Conservation (phyloP, 2,888 invertebrate genomes). For the Thalpophila matura region DNA sequence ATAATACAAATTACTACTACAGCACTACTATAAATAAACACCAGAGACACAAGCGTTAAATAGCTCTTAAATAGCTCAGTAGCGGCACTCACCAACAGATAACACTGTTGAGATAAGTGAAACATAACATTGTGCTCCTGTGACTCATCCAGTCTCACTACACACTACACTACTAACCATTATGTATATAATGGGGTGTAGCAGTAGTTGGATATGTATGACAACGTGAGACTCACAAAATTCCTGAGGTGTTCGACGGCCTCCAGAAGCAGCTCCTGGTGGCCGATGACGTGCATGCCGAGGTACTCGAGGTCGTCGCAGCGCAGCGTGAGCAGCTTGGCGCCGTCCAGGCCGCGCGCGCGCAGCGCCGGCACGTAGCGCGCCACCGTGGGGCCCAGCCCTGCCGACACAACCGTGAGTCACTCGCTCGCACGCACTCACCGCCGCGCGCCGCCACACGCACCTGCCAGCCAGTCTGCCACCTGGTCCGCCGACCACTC, state of each 20-base stretch:
- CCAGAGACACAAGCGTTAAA: conserved; percentile 37
- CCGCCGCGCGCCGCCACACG: conserved; percentile 95
- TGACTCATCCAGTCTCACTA: conserved; percentile 54
- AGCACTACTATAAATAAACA: conserved; percentile 51
- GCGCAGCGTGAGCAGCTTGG: conserved; percentile 95
- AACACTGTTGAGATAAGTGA: conserved; percentile 59
- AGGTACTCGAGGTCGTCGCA: conserved; percentile 97
- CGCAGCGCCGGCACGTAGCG: conserved; percentile 95
- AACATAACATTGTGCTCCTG: conserved; percentile 36
- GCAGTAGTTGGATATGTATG: neutral
- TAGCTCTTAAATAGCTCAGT: conserved; percentile 44
- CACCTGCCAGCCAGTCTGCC: conserved; percentile 97
- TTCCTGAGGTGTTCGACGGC: conserved; percentile 97
- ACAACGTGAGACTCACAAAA: conserved; percentile 92
- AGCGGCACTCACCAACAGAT: conserved; percentile 53
- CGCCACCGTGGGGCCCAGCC: conserved; percentile 94
- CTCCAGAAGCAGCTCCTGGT: conserved; percentile 98
- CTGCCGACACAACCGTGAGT: conserved; percentile 85
- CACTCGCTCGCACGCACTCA: conserved; percentile 91
- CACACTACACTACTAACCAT: neutral
- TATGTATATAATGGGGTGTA: neutral
- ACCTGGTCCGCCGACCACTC: conserved; percentile 98
- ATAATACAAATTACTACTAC: conserved; percentile 39
- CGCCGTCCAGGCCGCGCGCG: conserved; percentile 95
- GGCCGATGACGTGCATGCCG: conserved; percentile 96